These are phyloP conservation scores for Ageneiosus marmoratus DNA, from an alignment of 2,113 vertebrate genomes.

Conservation along the genomic window DNA sequence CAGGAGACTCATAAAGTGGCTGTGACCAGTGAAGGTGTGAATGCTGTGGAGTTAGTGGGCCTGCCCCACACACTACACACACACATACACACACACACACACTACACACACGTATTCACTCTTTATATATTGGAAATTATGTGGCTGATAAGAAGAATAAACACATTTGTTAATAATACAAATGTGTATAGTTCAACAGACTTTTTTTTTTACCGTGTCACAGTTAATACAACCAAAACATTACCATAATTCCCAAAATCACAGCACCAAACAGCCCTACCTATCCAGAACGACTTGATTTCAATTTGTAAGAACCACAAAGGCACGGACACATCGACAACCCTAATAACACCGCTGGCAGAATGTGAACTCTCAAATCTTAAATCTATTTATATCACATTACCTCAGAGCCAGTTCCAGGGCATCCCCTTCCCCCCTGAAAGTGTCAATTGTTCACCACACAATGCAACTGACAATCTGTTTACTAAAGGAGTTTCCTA, in stretches of 20 bases:
- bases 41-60: constrained; percentile 37
- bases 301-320: not conserved
- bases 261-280: no score
- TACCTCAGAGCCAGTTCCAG: constrained; percentile 39
- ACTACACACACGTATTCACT: constrained; percentile 10
- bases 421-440: constrained; percentile 27
- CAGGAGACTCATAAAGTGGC: constrained; percentile 58
- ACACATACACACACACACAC: constrained; percentile 22
- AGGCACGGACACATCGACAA: not conserved
- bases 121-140: not conserved
- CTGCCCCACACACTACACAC: constrained; percentile 36
- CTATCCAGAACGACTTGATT: not conserved
- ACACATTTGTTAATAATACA: no score
- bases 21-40: constrained; percentile 55
- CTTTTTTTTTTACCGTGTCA: not conserved
- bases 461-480: constrained; percentile 50
- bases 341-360: constrained; percentile 3
- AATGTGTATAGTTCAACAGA: not conserved
- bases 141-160: not conserved
- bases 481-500: constrained; percentile 48
- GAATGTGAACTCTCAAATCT: constrained; percentile 12
- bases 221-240: no score
- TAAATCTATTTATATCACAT: constrained; percentile 40
- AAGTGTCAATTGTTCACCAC: constrained; percentile 51
- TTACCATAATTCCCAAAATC: not conserved